Base-by-base conservation (phyloP, 2,888 invertebrate species). In the Antheraea assamensis region DNA sequence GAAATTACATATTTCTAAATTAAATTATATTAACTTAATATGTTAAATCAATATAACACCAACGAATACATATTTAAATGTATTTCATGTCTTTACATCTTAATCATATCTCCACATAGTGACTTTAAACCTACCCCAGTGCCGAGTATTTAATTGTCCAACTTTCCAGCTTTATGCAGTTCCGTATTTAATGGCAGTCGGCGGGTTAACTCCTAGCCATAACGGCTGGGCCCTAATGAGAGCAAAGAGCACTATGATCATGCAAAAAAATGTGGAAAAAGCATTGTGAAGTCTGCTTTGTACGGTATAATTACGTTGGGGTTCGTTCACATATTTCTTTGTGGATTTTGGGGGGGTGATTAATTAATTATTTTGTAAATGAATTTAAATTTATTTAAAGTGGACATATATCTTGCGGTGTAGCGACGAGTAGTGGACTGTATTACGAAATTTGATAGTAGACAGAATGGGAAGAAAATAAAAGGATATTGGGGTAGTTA, bases 131-230 rank as follows among this genome's bases (percentile, higher is more conserved):
- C 83, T 78, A 83, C 87, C 86, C 80, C 83, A 81, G 78, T 77
- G 78, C 84, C 83, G 83, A 85, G 87, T 86, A 90, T 90, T 90
- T 90, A 91, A 91, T 90, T 88, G 88, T 88, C 83, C 82, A 91
- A 92, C 86, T 90, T 90, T 87, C 82, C 79, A 84, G 85, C 88
- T 88, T 87, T 85, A 88, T 88, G 87, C 90, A 88, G 88, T 87
- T 86, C 82, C 82, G 79, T 82, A 84, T 85, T 87, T 88, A 90
- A 89, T 87, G 85, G 84, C 83, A 83, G 86, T 79, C 84, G 82
- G 72, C 83, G 85, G 83, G 87, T 86, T 88, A 85, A 87, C 81
- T 83, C 80, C 73, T 74, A 78, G 80, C 81, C 79, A 81, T 81
- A 75, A 58, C 35, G 35, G 73, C 76, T 68, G 68, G 74, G 74